Conservation (phyloP, 1,140 invertebrate genomes). For the Harlomillsia oculata region DNA sequence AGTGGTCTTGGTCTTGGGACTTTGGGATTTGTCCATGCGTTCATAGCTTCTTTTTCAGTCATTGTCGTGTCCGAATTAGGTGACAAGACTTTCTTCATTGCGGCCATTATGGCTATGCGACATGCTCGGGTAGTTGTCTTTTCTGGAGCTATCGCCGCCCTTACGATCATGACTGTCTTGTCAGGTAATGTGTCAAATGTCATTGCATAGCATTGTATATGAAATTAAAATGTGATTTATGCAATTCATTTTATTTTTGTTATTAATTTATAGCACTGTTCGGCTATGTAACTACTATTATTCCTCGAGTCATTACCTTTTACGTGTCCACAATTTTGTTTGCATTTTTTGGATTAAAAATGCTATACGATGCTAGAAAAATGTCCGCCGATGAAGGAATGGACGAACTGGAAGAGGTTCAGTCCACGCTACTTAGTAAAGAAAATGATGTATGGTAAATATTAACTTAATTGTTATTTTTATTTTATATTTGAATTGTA, state of each 20-base stretch:
- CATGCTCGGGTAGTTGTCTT: slow-evolving; percentile 88
- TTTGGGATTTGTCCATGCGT: slow-evolving; percentile 90
- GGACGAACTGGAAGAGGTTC: slow-evolving; percentile 95
- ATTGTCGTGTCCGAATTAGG: slow-evolving; percentile 96
- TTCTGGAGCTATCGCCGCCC: slow-evolving; percentile 78
- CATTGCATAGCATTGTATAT: neutral
- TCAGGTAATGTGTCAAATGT: slow-evolving; percentile 54
- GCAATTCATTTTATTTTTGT: neutral
- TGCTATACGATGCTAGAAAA: slow-evolving; percentile 89
- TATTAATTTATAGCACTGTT: slow-evolving; percentile 53
- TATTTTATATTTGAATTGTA: neutral
- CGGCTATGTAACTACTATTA: slow-evolving; percentile 75
- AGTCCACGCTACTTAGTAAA: slow-evolving; percentile 79
- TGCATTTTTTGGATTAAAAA: slow-evolving; percentile 94
- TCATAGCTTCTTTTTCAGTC: slow-evolving; percentile 85
- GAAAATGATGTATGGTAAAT: slow-evolving; percentile 65
- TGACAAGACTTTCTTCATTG: slow-evolving; percentile 91
- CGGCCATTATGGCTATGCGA: slow-evolving; percentile 98
- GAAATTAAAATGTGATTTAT: neutral
- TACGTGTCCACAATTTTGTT: slow-evolving; percentile 92
- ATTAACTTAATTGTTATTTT: neutral
- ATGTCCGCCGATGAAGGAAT: slow-evolving; percentile 91
- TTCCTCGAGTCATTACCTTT: slow-evolving; percentile 73
- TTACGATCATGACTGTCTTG: slow-evolving; percentile 88
- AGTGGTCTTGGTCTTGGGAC: too few species aligned